phyloP scores from a whole-genome alignment of 2,888 invertebrate species.

The Falcaria lacertinaria region DNA sequence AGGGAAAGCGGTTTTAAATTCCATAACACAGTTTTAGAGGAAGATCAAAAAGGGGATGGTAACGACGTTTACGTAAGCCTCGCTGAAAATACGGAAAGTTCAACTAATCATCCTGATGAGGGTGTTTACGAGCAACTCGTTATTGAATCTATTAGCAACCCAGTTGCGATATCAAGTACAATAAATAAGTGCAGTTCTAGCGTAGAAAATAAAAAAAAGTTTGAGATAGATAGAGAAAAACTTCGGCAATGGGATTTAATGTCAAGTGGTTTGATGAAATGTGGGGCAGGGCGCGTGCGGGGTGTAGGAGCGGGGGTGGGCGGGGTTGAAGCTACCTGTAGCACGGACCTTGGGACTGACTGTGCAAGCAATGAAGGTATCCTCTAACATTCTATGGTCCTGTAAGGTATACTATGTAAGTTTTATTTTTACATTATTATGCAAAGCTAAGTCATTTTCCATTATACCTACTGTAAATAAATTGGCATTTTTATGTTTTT shows the following conservation, averaged over 20 bases:
- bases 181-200: slow-evolving; percentile 17
- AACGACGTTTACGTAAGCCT: slow-evolving; percentile 77
- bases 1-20: slow-evolving; percentile 34
- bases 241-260: slow-evolving; percentile 93
- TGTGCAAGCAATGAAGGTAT: slow-evolving; percentile 76
- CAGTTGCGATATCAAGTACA: slow-evolving; percentile 12
- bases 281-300: slow-evolving; percentile 60
- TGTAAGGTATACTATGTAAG: slow-evolving; percentile 72
- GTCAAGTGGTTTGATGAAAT: slow-evolving; percentile 88
- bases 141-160: slow-evolving; percentile 51
- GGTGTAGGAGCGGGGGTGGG: slow-evolving; percentile 53
- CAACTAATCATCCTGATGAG: slow-evolving; percentile 61
- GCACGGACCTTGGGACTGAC: slow-evolving; percentile 65
- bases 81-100: slow-evolving; percentile 47
- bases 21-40: slow-evolving; percentile 35
- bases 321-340: slow-evolving; percentile 55
- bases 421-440: slow-evolving; percentile 56
- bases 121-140: slow-evolving; percentile 79
- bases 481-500: slow-evolving; percentile 46
- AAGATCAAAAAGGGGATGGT: slow-evolving; percentile 59
- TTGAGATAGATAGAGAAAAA: slow-evolving; percentile 90
- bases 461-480: slow-evolving; percentile 41
- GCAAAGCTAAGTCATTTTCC: slow-evolving; percentile 71
- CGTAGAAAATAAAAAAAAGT: slow-evolving; percentile 57
- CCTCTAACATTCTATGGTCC: slow-evolving; percentile 71